These are phyloP conservation scores for Cephus cinctus DNA, from an alignment of 1,140 invertebrate genomes.

Conservation along the genomic window DNA sequence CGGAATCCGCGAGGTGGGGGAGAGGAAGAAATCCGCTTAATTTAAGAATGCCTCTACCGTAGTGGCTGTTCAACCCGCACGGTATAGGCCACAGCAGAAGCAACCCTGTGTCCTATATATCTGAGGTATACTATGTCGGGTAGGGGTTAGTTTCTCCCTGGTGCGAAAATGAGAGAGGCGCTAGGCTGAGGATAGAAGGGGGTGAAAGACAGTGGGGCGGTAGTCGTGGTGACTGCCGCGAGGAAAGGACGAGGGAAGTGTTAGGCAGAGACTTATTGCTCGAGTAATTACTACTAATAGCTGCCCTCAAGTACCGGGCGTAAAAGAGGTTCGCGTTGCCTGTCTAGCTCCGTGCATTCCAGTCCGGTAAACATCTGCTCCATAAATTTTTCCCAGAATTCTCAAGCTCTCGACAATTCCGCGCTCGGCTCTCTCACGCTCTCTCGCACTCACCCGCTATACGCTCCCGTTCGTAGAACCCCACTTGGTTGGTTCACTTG, in stretches of 20 bases:
- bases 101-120: too few species aligned
- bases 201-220: too few species aligned
- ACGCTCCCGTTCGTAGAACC: too few species aligned
- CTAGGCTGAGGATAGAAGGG: slow-evolving; percentile 19
- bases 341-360: slow-evolving; percentile 19
- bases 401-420: slow-evolving; percentile 21
- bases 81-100: too few species aligned
- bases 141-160: slow-evolving; percentile 16
- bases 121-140: too few species aligned
- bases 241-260: slow-evolving; percentile 18
- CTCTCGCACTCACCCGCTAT: too few species aligned
- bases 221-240: too few species aligned
- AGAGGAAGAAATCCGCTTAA: background rate
- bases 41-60: background rate
- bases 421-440: too few species aligned
- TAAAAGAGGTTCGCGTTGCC: slow-evolving; percentile 6
- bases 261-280: slow-evolving; percentile 33
- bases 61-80: too few species aligned
- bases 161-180: slow-evolving; percentile 17
- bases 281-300: slow-evolving; percentile 25
- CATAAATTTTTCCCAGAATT: slow-evolving; percentile 33
- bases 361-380: slow-evolving; percentile 23
- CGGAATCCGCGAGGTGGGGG: too few species aligned
- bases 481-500: too few species aligned
- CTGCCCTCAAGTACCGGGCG: slow-evolving; percentile 5